Percentiles rank a stretch among this genome's conserved stretches.
Conservation (phyloP, 2,888 invertebrate genomes). For the Stenoptilia bipunctidactyla region DNA sequence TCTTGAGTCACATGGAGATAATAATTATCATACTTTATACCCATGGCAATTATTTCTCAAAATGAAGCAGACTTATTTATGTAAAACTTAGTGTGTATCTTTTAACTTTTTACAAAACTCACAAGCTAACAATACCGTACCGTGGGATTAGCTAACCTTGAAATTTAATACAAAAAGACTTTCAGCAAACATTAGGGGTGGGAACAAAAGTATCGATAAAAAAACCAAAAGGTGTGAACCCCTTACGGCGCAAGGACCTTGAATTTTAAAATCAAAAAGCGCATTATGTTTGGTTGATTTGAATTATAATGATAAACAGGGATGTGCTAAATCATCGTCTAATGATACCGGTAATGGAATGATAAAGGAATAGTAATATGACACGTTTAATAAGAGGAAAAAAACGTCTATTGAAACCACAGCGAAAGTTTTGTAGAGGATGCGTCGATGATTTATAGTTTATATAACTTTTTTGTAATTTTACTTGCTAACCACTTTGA, state of each 20-base stretch:
- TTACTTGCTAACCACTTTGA: too few relatives aligned
- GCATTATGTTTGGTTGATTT: conserved; percentile 17
- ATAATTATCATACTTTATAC: too few relatives aligned
- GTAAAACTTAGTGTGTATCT: too few relatives aligned
- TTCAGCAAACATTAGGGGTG: conserved; percentile 37
- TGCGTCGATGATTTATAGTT: too few relatives aligned
- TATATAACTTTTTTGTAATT: too few relatives aligned
- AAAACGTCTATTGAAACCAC: neutral
- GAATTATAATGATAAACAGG: conserved; percentile 20
- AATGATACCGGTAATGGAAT: conserved; percentile 15
- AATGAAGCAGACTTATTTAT: too few relatives aligned
- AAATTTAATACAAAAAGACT: conserved; percentile 28
- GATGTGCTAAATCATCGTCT: conserved; percentile 17
- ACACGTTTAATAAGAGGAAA: neutral
- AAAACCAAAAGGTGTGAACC: conserved; percentile 26
- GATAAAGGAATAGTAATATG: conserved; percentile 5
- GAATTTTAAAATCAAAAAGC: conserved; percentile 6
- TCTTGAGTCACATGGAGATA: too few relatives aligned
- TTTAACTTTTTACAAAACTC: too few relatives aligned
- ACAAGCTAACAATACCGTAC: conserved; percentile 6
- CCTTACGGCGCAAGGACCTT: conserved; percentile 2
- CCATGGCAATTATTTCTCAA: too few relatives aligned
- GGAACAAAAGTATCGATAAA: conserved; percentile 22
- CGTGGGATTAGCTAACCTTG: conserved; percentile 37
- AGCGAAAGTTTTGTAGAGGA: too few relatives aligned